Evolutionary conservation across 1,140 invertebrate genomes (phyloP), one percentile per base, ranked within the genome.

Genomic region (Drosophila gunungcola): DNA sequence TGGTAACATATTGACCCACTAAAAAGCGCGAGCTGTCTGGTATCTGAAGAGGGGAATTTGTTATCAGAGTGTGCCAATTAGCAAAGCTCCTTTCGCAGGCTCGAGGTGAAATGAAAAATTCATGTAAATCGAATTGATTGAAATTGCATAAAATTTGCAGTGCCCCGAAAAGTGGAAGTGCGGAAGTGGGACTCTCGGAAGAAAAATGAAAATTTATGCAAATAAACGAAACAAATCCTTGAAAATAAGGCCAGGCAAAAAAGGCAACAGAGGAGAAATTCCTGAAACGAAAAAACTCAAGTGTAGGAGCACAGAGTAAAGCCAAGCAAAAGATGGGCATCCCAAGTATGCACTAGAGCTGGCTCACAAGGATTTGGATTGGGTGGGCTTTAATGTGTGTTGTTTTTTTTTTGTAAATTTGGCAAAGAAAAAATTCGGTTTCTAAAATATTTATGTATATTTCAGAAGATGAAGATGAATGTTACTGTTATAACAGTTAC

Each of bases 1-100:
- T 94, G 2, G 97, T 98, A 56, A 98, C 97, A 93, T 97, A 97
- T 93, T 98, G 97, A 16, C 97, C 97, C 41, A 97, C 96, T 83
- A 97, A 95, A 92, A 97, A 97, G 81, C 97, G 96, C 80, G 83
- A 92, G 74, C 84, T 92, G 77, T 92, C 91, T 38, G 92, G 92
- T 58, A 92, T 92, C 92, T 92, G 62, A 6, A 67, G 36, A 13
- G 25, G 10, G 43, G 10, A 53, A 32, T 49, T 36, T 10, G 27
- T 13, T 36, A 34, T 49, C 52, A 48, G 55, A 73, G 65, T 56
- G 74, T 56, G 64, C 62, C 82, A 85, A 85, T 88, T 85, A 85
- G 74, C 46, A 55, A 48, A 51, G 27, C 10, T 27, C 54, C 65
- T 4, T 12, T 49, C 32, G 5, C 11, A n/a, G 41, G n/a, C 39